Evolutionary conservation across 2,888 invertebrate species (phyloP).

Genomic region (Pseudanteris insignis): DNA sequence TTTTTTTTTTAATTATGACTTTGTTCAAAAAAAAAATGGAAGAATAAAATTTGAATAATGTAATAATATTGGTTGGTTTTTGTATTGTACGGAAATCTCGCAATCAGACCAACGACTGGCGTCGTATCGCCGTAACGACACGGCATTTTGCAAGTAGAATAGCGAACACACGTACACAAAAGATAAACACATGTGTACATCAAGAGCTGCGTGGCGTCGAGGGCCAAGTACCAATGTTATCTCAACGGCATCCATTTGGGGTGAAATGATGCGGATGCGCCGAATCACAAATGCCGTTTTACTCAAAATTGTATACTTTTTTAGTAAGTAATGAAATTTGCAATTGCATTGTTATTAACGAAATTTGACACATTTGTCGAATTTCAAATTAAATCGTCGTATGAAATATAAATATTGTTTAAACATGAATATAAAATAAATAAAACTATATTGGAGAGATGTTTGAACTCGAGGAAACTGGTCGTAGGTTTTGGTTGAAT

Average conservation of each 20-base stretch:
- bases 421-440: no score
- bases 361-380: no score
- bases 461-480: constrained; percentile 41
- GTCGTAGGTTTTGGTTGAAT: constrained; percentile 51
- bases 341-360: no score
- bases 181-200: constrained; percentile 35
- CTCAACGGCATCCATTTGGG: constrained; percentile 29
- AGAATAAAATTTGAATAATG: not conserved
- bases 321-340: no score
- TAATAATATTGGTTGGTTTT: constrained; percentile 22
- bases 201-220: constrained; percentile 31
- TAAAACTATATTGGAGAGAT: no score
- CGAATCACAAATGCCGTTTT: constrained; percentile 21
- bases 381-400: no score
- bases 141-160: constrained; percentile 32
- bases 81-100: constrained; percentile 35
- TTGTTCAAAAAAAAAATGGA: not conserved
- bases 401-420: no score
- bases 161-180: constrained; percentile 25
- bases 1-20: no score
- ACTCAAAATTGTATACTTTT: no score
- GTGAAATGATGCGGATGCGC: constrained; percentile 28
- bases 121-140: constrained; percentile 32
- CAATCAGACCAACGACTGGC: constrained; percentile 41
- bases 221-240: constrained; percentile 42